Base-by-base conservation (phyloP, 2,888 invertebrate species). In the Phyto melanocephala region DNA sequence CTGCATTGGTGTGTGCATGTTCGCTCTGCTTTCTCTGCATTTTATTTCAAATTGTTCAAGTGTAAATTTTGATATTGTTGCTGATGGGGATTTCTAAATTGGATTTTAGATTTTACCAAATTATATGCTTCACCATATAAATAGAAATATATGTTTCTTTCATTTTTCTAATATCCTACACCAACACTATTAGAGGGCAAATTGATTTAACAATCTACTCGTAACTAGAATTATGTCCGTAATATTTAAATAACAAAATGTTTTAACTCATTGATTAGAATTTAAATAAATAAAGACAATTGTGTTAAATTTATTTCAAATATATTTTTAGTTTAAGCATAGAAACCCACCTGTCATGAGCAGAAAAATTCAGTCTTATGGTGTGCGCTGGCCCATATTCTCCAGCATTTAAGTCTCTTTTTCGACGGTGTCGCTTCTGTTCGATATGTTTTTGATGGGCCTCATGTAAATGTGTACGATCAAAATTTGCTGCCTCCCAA, bases 401-500 rank as follows among this genome's bases (percentile, higher is more conserved):
- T 62, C 85, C 84, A 11, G 85, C 76, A 68, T 88, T 87, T 78
- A 89, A 86, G 72, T 90, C 89, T 81, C 91, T 88, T 89, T 90
- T 91, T 85, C 89, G 88, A 33, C 91, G 90, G 77, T 88, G 88
- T 37, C 88, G 88, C 63, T 90, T 88, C 79, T 91, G 90, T 82
- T 90, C 89, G 87, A 90, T 87, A 86, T 91, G 91, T 71, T 88
- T 87, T 71, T 88, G 88, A 85, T 91, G 90, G n/a, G 91, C 91
- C 45, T 87, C 87, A 82, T 90, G 89, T 80, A 91, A 85, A 75
- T 88, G 86, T 11, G 84, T 81, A 74, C 91, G 94, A 92, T 95
- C 94, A 92, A 95, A 96, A 89, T 93, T 93, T 86, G 95, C 95
- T 83, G 95, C 94, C 92, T 96, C 96, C 93, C 95, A 96, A 92